These are phyloP conservation scores for Nannospalax galili DNA, from an alignment of 2,113 vertebrate species.

Conservation along the genomic window DNA sequence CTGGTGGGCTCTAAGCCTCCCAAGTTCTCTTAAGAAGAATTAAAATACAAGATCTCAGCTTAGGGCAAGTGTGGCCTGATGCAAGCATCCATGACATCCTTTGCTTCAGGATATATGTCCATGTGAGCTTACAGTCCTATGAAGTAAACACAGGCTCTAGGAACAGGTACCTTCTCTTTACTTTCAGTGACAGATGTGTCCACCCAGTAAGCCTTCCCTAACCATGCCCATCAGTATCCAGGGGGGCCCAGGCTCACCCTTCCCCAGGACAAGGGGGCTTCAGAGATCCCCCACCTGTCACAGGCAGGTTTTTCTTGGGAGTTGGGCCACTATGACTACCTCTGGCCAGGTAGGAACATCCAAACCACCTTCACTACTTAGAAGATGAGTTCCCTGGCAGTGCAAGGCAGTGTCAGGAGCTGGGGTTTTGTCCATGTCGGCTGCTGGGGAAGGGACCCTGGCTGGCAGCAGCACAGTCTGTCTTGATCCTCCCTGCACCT, in stretches of 20 bases:
- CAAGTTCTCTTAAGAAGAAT: neutral
- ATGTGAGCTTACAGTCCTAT: neutral
- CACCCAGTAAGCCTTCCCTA: neutral
- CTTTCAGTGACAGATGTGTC: neutral
- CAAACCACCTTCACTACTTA: neutral
- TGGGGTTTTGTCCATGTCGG: neutral
- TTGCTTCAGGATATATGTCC: neutral
- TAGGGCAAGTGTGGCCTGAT: neutral
- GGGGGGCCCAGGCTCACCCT: neutral
- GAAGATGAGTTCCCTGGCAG: too few relatives aligned
- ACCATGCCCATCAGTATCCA: neutral
- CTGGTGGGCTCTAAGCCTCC: neutral
- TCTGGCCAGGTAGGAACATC: neutral
- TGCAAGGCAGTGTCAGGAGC: neutral
- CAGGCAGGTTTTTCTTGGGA: neutral
- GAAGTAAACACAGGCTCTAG: neutral
- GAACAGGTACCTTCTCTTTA: neutral
- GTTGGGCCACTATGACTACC: neutral
- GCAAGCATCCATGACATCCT: neutral
- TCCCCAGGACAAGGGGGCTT: neutral
- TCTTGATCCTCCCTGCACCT: neutral
- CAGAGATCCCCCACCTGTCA: neutral
- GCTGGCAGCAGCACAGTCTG: fast-evolving
- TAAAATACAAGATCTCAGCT: too few relatives aligned
- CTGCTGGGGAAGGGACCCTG: neutral